These are phyloP conservation scores for Oxygymnocypris stewartii DNA, from an alignment of 2,113 vertebrate species.

Conservation along the genomic window DNA sequence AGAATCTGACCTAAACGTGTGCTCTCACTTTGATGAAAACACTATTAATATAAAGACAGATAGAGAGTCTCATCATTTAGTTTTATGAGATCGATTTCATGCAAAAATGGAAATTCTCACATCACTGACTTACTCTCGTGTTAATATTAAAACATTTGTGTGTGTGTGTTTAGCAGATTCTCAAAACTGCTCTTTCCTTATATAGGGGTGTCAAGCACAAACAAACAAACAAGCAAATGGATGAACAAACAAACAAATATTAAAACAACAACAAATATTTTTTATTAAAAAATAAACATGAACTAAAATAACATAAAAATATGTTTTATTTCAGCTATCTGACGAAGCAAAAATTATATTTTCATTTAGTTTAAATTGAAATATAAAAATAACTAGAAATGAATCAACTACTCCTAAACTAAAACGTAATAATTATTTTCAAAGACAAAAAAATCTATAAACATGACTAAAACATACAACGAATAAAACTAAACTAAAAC, in stretches of 20 bases:
- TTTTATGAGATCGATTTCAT: neutral
- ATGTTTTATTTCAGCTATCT: too few species aligned
- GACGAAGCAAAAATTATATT: neutral
- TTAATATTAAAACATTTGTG: neutral
- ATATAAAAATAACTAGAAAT: neutral
- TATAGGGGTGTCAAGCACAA: neutral
- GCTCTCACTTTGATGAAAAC: neutral
- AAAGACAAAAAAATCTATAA: neutral
- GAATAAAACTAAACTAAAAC: neutral
- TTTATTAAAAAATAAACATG: neutral
- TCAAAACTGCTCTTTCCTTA: neutral
- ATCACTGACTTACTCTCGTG: neutral
- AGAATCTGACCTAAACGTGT: slow-evolving; percentile 8
- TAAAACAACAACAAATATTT: too few species aligned
- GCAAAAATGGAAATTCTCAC: neutral
- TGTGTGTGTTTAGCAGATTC: neutral
- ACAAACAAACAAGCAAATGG: too few species aligned
- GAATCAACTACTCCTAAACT: neutral
- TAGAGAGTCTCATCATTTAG: neutral
- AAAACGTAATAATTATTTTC: neutral
- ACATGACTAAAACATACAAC: neutral
- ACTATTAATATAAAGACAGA: neutral
- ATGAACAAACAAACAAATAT: too few species aligned
- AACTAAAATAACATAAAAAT: neutral
- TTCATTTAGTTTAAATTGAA: neutral